Evolutionary conservation across 2,797 vertebrate genomes (phyloP), one percentile per base, ranked within the genome.

Genomic region (Morus bassanus): DNA sequence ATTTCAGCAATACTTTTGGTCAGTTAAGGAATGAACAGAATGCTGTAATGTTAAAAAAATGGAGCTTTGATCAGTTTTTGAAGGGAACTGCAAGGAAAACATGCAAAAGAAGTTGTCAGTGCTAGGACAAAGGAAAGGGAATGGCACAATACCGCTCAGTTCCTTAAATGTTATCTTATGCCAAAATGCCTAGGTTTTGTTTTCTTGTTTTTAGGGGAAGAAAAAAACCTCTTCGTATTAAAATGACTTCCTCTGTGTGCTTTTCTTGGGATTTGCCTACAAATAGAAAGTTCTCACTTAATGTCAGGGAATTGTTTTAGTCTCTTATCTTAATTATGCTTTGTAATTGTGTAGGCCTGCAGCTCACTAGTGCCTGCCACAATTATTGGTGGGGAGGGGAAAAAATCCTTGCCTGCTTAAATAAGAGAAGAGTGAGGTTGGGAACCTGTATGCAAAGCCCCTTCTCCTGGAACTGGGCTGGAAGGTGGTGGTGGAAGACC

Each of bases 1-100:
- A 91, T 96, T 97, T 96, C 92, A 95, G 80, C 54, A 93, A 95
- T 92, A 85, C 64, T 97, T 97, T 93, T 86, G 96, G 93, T 93
- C 95, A 85, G 87, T 72, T 56, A 82, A 88, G 90, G 80, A 93
- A 93, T 76, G 81, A 93, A 82, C 48, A 93, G 86, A 95, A 95
- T 93, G 65, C 70, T 89, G 35, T 69, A 83, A 57, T 43, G 19
- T 81, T 84, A 59, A 6, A 92, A 92, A 60, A 54, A 90, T 6
- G 14, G 85, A 95, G 35, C 43, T 93, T 93, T 85, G 63, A 89
- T 72, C 43, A 63, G 35, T 63, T 74, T 75, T 86, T 94, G 39
- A 88, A 86, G 63, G 30, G 19, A 70, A 48, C 35, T 50, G 39
- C 0, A 1, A 86, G 33, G 31, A 87, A 95, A 92, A 63, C 15